Conservation (phyloP, 2,888 invertebrate species). For the Diploptera punctata region DNA sequence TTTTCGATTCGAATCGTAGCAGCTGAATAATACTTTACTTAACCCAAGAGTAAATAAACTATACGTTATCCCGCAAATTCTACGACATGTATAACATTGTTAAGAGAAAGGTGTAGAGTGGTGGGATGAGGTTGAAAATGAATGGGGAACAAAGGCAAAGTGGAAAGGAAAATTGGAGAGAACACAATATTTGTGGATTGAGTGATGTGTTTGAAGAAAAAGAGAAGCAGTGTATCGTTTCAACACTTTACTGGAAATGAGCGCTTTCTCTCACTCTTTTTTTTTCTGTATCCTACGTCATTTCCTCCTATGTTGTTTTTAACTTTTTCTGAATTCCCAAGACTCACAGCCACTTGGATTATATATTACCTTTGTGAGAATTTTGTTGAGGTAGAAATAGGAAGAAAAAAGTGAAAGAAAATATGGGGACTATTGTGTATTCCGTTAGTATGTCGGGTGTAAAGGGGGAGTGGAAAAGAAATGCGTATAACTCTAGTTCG, state of each 20-base stretch:
- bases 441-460: not conserved
- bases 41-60: too few species aligned
- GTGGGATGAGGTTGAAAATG: too few species aligned
- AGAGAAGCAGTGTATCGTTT: not conserved
- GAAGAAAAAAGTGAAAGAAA: not conserved
- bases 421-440: not conserved
- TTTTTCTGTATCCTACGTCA: too few species aligned
- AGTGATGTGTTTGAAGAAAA: slow-evolving; percentile 13
- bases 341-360: not conserved
- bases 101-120: not conserved
- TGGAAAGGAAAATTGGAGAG: not conserved
- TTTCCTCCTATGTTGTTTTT: not conserved
- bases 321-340: slow-evolving; percentile 15
- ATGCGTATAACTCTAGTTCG: not conserved
- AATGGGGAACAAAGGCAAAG: too few species aligned
- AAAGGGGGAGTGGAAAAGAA: not conserved
- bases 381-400: slow-evolving; percentile 14
- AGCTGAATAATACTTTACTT: too few species aligned
- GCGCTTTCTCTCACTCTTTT: not conserved
- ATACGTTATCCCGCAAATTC: not conserved
- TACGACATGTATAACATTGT: not conserved
- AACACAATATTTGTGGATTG: slow-evolving; percentile 8
- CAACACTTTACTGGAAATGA: not conserved
- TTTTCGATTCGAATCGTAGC: too few species aligned
- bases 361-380: slow-evolving; percentile 11